Evolutionary conservation across 2,113 vertebrate species (phyloP).

Genomic region (Okapia johnstoni): DNA sequence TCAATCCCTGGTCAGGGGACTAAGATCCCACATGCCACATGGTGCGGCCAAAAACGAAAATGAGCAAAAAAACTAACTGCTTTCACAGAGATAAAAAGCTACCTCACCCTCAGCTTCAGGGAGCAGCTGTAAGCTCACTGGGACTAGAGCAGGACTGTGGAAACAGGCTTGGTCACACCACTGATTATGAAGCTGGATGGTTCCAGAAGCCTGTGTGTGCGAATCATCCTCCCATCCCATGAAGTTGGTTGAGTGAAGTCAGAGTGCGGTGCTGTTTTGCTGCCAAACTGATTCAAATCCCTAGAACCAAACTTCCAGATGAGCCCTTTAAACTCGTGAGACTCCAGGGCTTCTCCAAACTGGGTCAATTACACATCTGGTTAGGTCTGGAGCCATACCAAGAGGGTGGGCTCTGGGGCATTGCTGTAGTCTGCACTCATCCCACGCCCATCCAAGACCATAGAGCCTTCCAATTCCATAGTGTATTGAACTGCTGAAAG

Average conservation of each 20-base stretch:
- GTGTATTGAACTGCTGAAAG: neutral
- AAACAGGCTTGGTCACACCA: neutral
- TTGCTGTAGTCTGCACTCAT: neutral
- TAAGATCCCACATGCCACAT: neutral
- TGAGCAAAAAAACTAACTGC: neutral
- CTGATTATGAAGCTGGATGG: neutral
- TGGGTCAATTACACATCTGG: neutral
- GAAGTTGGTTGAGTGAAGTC: neutral
- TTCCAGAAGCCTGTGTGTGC: neutral
- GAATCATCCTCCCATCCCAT: neutral
- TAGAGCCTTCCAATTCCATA: neutral
- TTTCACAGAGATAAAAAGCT: neutral
- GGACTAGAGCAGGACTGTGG: neutral
- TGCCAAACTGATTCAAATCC: neutral
- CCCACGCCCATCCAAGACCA: fast-evolving
- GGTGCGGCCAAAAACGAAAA: neutral
- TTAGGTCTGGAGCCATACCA: neutral
- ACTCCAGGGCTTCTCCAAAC: neutral
- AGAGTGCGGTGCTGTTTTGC: neutral
- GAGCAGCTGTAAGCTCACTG: neutral
- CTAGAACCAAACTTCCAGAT: neutral
- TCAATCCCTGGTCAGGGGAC: neutral
- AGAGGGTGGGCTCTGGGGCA: neutral
- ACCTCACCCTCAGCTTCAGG: neutral
- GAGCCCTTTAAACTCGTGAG: neutral